Base-by-base conservation (phyloP, 2,797 vertebrate genomes). In the Antennarius maculatus region DNA sequence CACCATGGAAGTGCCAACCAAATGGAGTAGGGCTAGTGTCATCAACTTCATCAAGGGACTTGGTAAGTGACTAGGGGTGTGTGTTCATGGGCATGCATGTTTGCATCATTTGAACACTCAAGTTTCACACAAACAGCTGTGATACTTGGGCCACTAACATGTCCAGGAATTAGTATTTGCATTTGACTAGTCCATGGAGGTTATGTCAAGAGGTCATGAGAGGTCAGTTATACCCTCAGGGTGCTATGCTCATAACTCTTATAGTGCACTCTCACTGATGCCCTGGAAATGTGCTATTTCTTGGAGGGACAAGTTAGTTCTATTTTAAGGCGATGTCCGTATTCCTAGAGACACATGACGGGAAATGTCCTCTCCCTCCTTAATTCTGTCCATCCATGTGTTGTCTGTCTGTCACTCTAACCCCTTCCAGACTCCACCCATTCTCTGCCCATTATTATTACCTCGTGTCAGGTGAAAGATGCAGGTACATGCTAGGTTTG, bases 41-140 rank as follows among this genome's bases (percentile, higher is more conserved):
- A 94, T 97, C 93, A 92, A 92, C 94, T 96, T 99, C 92, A 97
- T 99, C 89, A 99, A 98, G 91, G 96, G 96, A 31, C 95, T 99
- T 3, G 97, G 97, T 98, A 98, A 93, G 97, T 95, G 71, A 64
- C 61, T 39, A 55, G 28, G 66, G n/a, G 49, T 55, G 64, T 71
- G 51, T 69, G 49, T 80, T 71, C 47, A 42, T 54, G 66, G 68
- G 72, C 51, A n/a, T 56, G 16, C 62, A 61, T 71, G 75, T 71
- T 72, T 75, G 70, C 77, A 69, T 77, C 75, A 11, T 68, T 66
- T 18, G 29, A 56, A 59, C 27, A 49, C 46, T 85, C 54, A 10
- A 39, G 59, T 85, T 81, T 72, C 78, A 81, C 50, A 52, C 54
- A 66, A 68, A 80, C 46, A 69, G 59, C 49, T 54, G 4, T 43